A percentile compares a stretch with the other conserved stretches of the same genome.
Conservation (phyloP, 2,797 vertebrate genomes). For the Coendou prehensilis region DNA sequence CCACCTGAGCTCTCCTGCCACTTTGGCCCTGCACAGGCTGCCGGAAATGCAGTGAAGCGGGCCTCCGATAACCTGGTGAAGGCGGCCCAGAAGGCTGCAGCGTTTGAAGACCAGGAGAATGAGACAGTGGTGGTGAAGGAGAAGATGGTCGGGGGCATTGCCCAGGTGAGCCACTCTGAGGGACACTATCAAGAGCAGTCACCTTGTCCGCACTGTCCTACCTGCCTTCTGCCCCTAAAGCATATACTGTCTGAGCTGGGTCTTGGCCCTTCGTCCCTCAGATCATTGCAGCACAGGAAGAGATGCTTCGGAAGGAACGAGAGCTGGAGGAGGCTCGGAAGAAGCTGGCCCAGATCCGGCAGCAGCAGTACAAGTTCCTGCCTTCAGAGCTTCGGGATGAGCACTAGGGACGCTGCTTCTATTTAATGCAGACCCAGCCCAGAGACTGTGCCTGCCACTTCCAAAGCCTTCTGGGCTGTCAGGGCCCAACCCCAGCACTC, state of each 20-base stretch:
- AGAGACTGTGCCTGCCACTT: conserved; percentile 86
- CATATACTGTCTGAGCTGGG: background rate
- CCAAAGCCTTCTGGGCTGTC: conserved; percentile 80
- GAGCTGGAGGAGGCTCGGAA: conserved; percentile 97
- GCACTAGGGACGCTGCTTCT: conserved; percentile 87
- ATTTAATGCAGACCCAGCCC: conserved; percentile 74
- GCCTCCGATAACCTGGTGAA: conserved; percentile 98
- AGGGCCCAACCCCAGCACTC: conserved; percentile 76
- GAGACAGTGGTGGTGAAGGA: conserved; percentile 97
- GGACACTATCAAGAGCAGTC: background rate
- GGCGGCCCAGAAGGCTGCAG: conserved; percentile 98
- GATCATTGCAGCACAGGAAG: conserved; percentile 99
- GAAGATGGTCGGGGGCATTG: conserved; percentile 99
- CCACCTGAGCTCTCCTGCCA: rapidly evolving
- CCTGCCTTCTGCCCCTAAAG: rapidly evolving
- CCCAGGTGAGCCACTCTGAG: conserved; percentile 93
- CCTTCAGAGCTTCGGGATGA: conserved; percentile 97
- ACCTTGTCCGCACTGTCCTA: background rate
- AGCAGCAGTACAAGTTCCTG: conserved; percentile 99
- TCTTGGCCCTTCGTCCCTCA: conserved; percentile 79
- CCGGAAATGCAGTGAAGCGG: conserved; percentile 97
- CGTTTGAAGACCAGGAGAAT: conserved; percentile 96
- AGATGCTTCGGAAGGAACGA: conserved; percentile 98
- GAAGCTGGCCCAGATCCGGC: conserved; percentile 96
- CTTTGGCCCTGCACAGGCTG: conserved; percentile 89